These are phyloP conservation scores for Philhelius pedissequus DNA, from an alignment of 2,888 invertebrate genomes.

Conservation along the genomic window DNA sequence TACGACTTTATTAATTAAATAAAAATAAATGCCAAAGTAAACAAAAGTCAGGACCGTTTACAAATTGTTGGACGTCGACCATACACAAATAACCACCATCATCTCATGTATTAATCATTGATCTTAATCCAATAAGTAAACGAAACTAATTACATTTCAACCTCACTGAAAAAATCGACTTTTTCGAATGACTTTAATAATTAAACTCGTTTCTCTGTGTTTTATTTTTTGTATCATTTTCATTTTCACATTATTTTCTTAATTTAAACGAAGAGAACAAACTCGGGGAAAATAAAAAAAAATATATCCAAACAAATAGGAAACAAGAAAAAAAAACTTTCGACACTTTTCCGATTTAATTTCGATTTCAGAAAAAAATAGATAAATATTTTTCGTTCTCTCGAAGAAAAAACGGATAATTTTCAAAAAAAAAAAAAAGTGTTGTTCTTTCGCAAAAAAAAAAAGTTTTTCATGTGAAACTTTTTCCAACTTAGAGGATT, in stretches of 20 bases:
- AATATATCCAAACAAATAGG: not conserved
- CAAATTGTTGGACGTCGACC: not conserved
- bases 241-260: slow-evolving; percentile 11
- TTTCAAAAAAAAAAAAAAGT: not conserved
- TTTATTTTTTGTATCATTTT: not conserved
- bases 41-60: not conserved
- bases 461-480: slow-evolving; percentile 13
- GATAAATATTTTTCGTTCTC: not conserved
- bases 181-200: slow-evolving; percentile 59
- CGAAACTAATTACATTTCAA: slow-evolving; percentile 74
- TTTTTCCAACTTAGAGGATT: slow-evolving; percentile 7
- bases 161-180: slow-evolving; percentile 10
- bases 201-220: slow-evolving; percentile 35
- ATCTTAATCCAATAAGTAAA: slow-evolving; percentile 73
- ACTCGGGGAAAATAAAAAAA: not conserved
- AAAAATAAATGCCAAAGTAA: not conserved
- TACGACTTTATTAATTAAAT: not conserved
- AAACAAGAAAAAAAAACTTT: slow-evolving; percentile 34
- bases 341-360: slow-evolving; percentile 50
- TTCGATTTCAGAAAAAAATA: slow-evolving; percentile 31
- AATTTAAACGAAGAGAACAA: not conserved
- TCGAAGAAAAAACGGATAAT: not conserved
- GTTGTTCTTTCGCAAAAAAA: not conserved
- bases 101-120: slow-evolving; percentile 26
- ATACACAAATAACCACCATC: not conserved